Base-by-base conservation (phyloP, 2,113 vertebrate genomes). In the Cyanoramphus novaezelandiae region DNA sequence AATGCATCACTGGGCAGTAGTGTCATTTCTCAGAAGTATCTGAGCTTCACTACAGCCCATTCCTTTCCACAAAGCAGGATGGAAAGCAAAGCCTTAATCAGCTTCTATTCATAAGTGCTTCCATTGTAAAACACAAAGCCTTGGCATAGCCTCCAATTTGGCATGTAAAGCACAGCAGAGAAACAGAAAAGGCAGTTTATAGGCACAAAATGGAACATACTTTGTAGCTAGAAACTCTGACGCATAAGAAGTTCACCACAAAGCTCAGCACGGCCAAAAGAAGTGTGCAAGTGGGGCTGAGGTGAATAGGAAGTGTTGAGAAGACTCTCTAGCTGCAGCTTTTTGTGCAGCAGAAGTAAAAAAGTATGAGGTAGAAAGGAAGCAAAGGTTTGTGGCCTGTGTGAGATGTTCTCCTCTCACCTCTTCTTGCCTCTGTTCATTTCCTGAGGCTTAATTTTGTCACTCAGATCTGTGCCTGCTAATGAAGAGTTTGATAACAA, bases 81-180 rank as follows among this genome's bases (percentile, higher is more conserved):
- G 47, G 83, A 95, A 94, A 62, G 60, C 53, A 91, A 50, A 89
- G 20, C 59, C 33, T 81, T 77, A 74, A 91, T 89, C 84, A 74
- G 72, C 53, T 72, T n/a, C 77, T 93, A 50, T 91, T 95, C 83
- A n/a, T 83, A 78, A 80, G 59, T 5, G 6, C 64, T 93, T 91
- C 84, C 68, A 81, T 11, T 91, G 77, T 93, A 89, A 95, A 96
- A 62, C 41, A 96, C 68, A 94, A 86, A 94, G 72, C 68, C 72
- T 81, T 93, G 59, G 72, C 81, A 29, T 4, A 41, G 64, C 64
- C 72, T 94, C 68, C 77, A 19, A 2, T 87, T 60, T 88, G 72
- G 77, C 83, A 86, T 19, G 37, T 17, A 53, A 29, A 64, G 59
- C 71, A 33, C 19, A 69, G 84, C 84, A 72, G 39, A 46, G 59